Conservation (phyloP, 2,113 vertebrate species). For the Aythya baeri region DNA sequence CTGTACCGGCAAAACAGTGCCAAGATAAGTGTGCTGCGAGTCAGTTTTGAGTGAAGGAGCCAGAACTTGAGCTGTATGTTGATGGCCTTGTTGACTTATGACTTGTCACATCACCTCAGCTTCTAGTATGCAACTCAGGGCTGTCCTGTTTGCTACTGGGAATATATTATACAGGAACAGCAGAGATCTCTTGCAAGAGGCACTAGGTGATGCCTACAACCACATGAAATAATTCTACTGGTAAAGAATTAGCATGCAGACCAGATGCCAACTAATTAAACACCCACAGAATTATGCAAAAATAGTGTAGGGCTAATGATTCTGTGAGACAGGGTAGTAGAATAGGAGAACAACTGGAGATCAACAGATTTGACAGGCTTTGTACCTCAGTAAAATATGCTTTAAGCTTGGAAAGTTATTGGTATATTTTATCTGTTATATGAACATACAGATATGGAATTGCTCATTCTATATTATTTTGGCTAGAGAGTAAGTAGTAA, state of each 20-base stretch:
- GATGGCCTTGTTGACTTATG: not conserved
- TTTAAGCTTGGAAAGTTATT: not conserved
- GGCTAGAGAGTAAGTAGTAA: not conserved
- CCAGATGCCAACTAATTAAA: not conserved
- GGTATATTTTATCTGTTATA: not conserved
- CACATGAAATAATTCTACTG: not conserved
- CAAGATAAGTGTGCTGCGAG: fast-evolving
- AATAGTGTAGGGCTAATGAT: not conserved
- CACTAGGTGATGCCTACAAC: not conserved
- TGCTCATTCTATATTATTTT: not conserved
- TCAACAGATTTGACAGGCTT: not conserved
- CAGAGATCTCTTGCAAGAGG: not conserved
- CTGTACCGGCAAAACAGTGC: not conserved
- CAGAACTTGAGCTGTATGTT: not conserved
- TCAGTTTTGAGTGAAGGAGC: not conserved
- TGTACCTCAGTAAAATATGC: not conserved
- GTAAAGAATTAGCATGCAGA: not conserved
- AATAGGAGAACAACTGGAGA: not conserved
- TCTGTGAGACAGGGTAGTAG: not conserved
- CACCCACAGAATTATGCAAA: not conserved
- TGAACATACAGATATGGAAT: not conserved
- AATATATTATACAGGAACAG: not conserved
- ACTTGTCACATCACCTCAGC: not conserved
- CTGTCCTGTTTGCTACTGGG: not conserved
- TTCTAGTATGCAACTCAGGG: fast-evolving